These are phyloP conservation scores for Dryadula phaetusa DNA, from an alignment of 2,888 invertebrate genomes.

Conservation along the genomic window DNA sequence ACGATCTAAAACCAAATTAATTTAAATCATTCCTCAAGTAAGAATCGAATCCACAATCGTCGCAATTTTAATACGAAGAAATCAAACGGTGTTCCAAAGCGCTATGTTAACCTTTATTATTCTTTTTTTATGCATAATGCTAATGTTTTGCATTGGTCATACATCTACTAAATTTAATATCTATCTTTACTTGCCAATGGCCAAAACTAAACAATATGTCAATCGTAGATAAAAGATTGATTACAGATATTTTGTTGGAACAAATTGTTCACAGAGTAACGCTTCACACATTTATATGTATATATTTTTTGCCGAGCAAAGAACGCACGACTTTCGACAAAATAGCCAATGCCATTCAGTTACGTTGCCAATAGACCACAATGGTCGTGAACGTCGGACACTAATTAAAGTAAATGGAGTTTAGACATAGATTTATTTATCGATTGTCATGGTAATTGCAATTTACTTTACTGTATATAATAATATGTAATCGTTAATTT, in stretches of 20 bases:
- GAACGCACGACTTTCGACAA: background rate
- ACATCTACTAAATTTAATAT: background rate
- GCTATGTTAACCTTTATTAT: background rate
- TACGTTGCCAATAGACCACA: background rate
- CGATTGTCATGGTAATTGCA: conserved; percentile 30
- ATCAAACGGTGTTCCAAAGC: too few relatives aligned
- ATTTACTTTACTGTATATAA: conserved; percentile 19
- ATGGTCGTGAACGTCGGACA: background rate
- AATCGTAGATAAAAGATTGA: background rate
- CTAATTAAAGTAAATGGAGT: conserved; percentile 27
- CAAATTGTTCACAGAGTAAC: background rate
- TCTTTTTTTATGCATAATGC: background rate
- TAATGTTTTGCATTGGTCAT: too few relatives aligned
- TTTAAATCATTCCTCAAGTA: too few relatives aligned
- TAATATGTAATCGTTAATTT: conserved; percentile 18
- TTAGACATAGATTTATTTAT: conserved; percentile 29
- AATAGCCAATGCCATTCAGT: background rate
- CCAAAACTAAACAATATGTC: background rate
- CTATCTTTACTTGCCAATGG: background rate
- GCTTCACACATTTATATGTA: background rate
- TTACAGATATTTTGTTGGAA: background rate
- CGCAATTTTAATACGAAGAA: too few relatives aligned
- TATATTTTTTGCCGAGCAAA: background rate
- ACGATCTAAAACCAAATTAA: too few relatives aligned
- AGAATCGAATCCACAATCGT: too few relatives aligned